Base-by-base conservation (phyloP, 2,113 vertebrate genomes). In the Fukomys damarensis region DNA sequence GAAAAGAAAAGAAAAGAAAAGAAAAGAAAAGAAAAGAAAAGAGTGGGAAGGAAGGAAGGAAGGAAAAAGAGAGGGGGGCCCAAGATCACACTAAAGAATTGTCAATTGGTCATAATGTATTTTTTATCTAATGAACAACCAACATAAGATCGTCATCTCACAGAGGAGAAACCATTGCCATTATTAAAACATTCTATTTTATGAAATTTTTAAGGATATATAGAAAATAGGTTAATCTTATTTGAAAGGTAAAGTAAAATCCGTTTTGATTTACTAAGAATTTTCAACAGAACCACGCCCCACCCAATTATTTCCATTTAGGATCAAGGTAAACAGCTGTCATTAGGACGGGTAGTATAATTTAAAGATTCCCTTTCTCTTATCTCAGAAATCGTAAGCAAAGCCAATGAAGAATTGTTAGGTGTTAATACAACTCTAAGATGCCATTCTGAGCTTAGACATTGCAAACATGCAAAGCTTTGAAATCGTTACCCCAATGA, bases 301-400 rank as follows among this genome's bases (percentile, higher is more conserved):
- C 59, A n/a, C 54, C 26, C 38, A 85, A 86, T 91, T n/a, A 86
- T 76, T 92, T 4, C 19, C 41, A 70, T 43, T 93, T 95, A 95
- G 49, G 26, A 92, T 61, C 59, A 84, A 93, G 68, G 38, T 32
- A 76, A 92, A 88, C 3, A 91, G 43, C n/a, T 76, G 38, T 11
- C 65, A 81, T 85, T 94, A 85, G 65, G 30, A 95, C 26, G n/a
- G 14, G 19, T 41, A 22, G 32, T 58, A n/a, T 46, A 66, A 86
- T 94, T 95, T 85, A 90, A 24, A 52, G 35, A 81, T 85, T 6
- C 79, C n/a, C 32, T 54, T 26, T 84, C 11, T 77, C 35, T 82
- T 77, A 85, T 66, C 30, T 89, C 72, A 89, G 56, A 91, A 61
- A 65, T n/a, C 59, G 28, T 46, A 61, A 74, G n/a, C 13, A 86